These are phyloP conservation scores for Thera britannica DNA, from an alignment of 2,888 invertebrate species.

Conservation along the genomic window DNA sequence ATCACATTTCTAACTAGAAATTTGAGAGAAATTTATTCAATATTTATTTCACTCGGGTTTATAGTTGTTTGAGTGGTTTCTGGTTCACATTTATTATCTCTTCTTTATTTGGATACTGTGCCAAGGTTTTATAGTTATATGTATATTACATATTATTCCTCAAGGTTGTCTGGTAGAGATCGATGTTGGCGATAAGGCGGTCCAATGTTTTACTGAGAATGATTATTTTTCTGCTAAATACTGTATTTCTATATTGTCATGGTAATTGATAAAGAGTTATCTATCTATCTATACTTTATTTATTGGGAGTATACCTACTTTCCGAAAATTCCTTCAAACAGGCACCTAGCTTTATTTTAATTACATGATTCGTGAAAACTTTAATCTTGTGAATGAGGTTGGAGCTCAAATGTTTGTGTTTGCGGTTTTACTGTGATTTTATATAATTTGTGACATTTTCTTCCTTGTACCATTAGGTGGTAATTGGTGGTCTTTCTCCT, in stretches of 20 bases:
- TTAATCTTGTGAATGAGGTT: not conserved
- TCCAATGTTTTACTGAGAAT: no score
- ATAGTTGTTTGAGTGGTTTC: not conserved
- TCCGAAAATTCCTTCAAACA: not conserved
- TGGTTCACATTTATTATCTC: not conserved
- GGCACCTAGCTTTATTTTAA: not conserved
- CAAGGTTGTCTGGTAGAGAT: no score
- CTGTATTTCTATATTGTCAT: no score
- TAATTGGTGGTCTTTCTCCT: constrained; percentile 87
- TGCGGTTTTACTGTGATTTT: not conserved
- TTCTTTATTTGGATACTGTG: not conserved
- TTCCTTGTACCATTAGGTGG: constrained; percentile 55
- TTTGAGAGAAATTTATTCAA: not conserved
- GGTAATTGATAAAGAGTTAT: no score
- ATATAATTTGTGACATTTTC: not conserved
- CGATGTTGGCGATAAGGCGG: no score
- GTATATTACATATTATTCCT: no score
- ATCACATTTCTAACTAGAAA: not conserved
- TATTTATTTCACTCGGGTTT: not conserved
- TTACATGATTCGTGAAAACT: not conserved
- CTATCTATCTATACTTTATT: no score
- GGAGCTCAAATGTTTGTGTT: no score
- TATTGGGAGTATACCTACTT: not conserved
- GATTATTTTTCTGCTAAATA: no score
- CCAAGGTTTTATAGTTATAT: not conserved